These are phyloP conservation scores for Calliscelio sp. DNA, from an alignment of 2,888 invertebrate species.

Conservation along the genomic window DNA sequence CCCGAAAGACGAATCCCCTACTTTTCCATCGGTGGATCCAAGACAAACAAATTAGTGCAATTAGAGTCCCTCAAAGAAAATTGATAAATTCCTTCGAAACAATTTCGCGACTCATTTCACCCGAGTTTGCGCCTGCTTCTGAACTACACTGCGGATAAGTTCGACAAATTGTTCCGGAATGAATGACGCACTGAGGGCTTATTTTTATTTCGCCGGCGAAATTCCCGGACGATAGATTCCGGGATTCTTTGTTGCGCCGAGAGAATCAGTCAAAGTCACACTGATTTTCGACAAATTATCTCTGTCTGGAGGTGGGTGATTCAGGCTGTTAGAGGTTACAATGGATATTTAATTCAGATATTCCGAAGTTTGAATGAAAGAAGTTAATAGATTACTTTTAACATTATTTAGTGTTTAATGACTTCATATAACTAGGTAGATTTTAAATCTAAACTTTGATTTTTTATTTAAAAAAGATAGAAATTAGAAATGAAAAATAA, in stretches of 20 bases:
- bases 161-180: slow-evolving; percentile 79
- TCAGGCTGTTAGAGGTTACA: too few species aligned
- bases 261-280: slow-evolving; percentile 49
- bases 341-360: too few species aligned
- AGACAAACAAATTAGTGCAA: slow-evolving; percentile 86
- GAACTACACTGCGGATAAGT: slow-evolving; percentile 59
- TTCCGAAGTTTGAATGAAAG: too few species aligned
- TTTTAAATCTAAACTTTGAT: too few species aligned
- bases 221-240: slow-evolving; percentile 50
- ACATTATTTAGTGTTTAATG: too few species aligned
- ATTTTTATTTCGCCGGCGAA: slow-evolving; percentile 78
- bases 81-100: slow-evolving; percentile 86
- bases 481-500: too few species aligned
- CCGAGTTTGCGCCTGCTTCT: slow-evolving; percentile 48
- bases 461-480: too few species aligned
- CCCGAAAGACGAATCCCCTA: too few species aligned
- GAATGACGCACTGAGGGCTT: slow-evolving; percentile 81
- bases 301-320: too few species aligned
- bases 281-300: too few species aligned
- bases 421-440: too few species aligned
- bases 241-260: slow-evolving; percentile 44
- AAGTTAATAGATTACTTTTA: too few species aligned
- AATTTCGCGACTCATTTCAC: slow-evolving; percentile 86
- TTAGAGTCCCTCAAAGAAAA: slow-evolving; percentile 86
- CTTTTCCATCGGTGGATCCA: slow-evolving; percentile 60